phyloP scores from a whole-genome alignment of 2,797 vertebrate species.

The Aselliscus stoliczkanus region DNA sequence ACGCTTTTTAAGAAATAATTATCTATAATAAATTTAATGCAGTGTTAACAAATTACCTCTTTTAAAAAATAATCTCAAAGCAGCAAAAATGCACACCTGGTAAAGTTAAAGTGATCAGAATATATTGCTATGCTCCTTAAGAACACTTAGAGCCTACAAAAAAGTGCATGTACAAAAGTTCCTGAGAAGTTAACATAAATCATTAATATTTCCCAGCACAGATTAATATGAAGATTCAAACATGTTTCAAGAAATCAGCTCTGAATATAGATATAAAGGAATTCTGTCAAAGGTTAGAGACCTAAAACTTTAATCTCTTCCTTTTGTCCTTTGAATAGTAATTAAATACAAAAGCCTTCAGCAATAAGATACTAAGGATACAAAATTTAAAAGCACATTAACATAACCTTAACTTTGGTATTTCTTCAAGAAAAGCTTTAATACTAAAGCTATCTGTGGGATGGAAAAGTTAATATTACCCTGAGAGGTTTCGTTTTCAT shows the following conservation, averaged over 20 bases:
- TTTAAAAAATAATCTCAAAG: conserved; percentile 8
- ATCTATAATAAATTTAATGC: conserved; percentile 21
- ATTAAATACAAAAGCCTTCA: conserved; percentile 52
- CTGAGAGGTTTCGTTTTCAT: conserved; percentile 51
- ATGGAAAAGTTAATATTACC: conserved; percentile 23
- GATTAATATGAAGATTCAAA: conserved; percentile 53
- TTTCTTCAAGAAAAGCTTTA: conserved; percentile 28
- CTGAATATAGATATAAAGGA: conserved; percentile 30
- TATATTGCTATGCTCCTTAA: conserved; percentile 2
- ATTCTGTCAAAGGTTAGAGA: conserved; percentile 34
- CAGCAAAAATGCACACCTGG: conserved; percentile 44
- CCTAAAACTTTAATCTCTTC: conserved; percentile 51
- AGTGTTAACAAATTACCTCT: conserved; percentile 32
- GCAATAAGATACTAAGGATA: conserved; percentile 37
- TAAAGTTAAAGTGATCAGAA: conserved; percentile 38
- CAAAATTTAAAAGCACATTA: conserved; percentile 46
- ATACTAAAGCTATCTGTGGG: background rate
- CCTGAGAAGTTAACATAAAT: conserved; percentile 50
- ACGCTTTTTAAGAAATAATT: conserved; percentile 46
- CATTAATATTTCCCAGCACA: conserved; percentile 42
- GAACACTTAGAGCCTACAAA: background rate
- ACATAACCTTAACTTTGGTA: conserved; percentile 39
- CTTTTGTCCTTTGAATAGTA: conserved; percentile 25
- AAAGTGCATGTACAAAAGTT: conserved; percentile 28
- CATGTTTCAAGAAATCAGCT: conserved; percentile 44